Conservation (phyloP, 2,113 vertebrate species). For the Rhinichthys klamathensis region DNA sequence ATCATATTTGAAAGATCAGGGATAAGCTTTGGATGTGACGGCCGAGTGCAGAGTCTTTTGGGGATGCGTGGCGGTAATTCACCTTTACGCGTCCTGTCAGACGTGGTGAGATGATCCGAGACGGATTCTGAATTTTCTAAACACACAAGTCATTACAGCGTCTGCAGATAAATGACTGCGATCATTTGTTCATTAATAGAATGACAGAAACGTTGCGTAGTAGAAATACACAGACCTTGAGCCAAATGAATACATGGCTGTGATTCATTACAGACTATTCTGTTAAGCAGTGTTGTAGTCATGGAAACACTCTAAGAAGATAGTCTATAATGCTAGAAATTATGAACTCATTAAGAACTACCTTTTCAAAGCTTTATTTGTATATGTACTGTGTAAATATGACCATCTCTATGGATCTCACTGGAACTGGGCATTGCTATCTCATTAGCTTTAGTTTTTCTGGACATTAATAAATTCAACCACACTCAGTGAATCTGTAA, state of each 20-base stretch:
- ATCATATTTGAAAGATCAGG: conserved; percentile 33
- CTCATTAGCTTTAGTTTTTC: conserved; percentile 17
- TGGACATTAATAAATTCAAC: conserved; percentile 25
- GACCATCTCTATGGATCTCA: not conserved
- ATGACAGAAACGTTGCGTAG: conserved; percentile 36
- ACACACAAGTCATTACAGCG: conserved; percentile 15
- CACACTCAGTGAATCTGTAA: not conserved
- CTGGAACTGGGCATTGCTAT: not conserved
- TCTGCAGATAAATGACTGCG: conserved; percentile 39
- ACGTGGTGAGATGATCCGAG: not conserved
- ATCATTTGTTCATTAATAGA: conserved; percentile 45
- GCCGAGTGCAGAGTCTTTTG: not conserved
- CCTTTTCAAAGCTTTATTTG: conserved; percentile 2
- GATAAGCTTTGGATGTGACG: conserved; percentile 33
- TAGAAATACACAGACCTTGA: conserved; percentile 50
- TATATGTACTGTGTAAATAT: not conserved
- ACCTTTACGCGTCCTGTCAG: conserved; percentile 22
- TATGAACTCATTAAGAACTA: conserved; percentile 29
- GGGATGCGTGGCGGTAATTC: conserved; percentile 9
- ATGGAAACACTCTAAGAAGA: conserved; percentile 54
- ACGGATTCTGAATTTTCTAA: not conserved
- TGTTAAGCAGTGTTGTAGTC: conserved; percentile 52
- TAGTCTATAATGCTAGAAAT: conserved; percentile 45
- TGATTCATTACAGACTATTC: conserved; percentile 49
- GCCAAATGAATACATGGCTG: conserved; percentile 52